Base-by-base conservation (phyloP, 1,140 invertebrate genomes). In the Drosophila melanica region DNA sequence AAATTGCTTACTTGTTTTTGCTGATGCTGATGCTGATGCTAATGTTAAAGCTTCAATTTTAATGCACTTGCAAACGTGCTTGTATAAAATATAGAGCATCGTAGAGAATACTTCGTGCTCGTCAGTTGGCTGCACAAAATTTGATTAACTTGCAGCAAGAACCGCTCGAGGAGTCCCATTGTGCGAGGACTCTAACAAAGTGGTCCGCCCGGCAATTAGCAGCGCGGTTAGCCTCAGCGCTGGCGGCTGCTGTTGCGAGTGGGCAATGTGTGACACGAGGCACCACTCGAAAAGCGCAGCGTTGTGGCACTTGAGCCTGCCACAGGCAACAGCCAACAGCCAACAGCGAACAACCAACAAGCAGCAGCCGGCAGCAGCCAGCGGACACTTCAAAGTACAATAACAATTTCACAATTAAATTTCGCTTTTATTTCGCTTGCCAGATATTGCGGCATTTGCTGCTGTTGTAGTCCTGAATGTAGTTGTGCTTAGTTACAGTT, bases 331-430 rank as follows among this genome's bases (percentile, higher is more conserved):
- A 23, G 30, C 45, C 39, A 35, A 16, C 27, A n/a, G 12, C 30
- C 42, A 9, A 9, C 63, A 14, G 48, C 23, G 9, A 2, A 27
- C 33, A 14, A 23, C 8, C 42, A 37, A 16, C 27, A n/a, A 12
- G 16, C 51, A 9, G 8, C 51, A 14, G 48, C 14, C 12, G 2
- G 10, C 33, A 16, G 14, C 8, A 35, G 23, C 37, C 30, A 55
- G 53, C 45, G 3, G 47, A 27, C 59, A 64, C 75, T 84, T 67
- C 53, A 72, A 68, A 69, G 66, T 44, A 82, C 60, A 79, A 87
- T 87, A 87, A 87, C 85, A 82, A 77, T 87, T 87, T 87, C 65
- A 87, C 84, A 87, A 87, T 87, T 87, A 80, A 89, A 87, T 89
- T 87, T 87, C 79, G 71, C 79, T 82, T 87, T 87, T 86, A 86